Base-by-base conservation (phyloP, 2,888 invertebrate species). In the Resseliella maxima region DNA sequence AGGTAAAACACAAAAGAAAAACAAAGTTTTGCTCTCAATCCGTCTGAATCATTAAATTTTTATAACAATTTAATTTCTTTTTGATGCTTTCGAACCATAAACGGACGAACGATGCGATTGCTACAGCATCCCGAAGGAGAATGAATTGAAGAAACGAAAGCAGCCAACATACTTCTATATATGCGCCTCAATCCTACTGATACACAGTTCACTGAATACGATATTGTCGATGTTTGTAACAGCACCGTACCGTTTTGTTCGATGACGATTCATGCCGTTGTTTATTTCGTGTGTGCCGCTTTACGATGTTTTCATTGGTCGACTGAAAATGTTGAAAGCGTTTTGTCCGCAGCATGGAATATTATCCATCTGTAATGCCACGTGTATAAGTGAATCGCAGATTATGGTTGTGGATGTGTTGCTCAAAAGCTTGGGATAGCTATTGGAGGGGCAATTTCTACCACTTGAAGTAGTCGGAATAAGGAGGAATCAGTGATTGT, bases 121-220 rank as follows among this genome's bases (percentile, higher is more conserved):
- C 83, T 83, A 83, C 83, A 83, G 83, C 83, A 83, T 83, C 83
- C 83, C 83, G 38, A 83, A 83, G 83, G 83, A 83, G 83, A 83
- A 83, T 83, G 83, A 83, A 83, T 38, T 10, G 83, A 83, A 38
- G 24, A 38, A 24, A n/a, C 38, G 83, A 83, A 38, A 83, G 38
- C 83, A 83, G 83, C 83, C n/a, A 83, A 38, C 83, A 83, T 24
- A 38, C 36, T 81, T 81, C 81, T 27, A 21, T 54, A 54, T n/a
- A 54, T 41, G 41, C 41, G 41, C 5, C 41, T 41, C 41, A 41
- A 18, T 50, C 18, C n/a, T 27, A 59, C 59, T 15, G 27, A 59
- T 24, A 59, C 24, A 24, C 59, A 15, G 50, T 59, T n/a, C 36
- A 83, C 8, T 36, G 81, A 81, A 72, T 72, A 72, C 72, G 72